A percentile compares a stretch with the other conserved stretches of the same genome.
Evolutionary conservation across 2,797 vertebrate genomes (phyloP).

Genomic region (Paratrypauchen microcephalus): DNA sequence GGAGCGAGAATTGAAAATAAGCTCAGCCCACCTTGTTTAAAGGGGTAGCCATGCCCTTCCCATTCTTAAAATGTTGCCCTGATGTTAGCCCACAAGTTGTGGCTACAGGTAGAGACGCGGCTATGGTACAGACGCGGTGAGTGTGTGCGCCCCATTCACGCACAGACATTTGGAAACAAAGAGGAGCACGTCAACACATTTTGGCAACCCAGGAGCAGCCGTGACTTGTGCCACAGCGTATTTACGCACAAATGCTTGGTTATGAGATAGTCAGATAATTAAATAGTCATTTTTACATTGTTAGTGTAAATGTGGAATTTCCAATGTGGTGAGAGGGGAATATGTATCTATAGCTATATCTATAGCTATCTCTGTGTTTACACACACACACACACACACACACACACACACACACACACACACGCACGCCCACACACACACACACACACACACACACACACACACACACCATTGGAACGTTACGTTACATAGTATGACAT

Average conservation of each 20-base stretch:
- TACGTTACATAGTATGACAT: too few relatives aligned
- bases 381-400: too few relatives aligned
- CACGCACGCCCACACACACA: too few relatives aligned
- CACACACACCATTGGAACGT: too few relatives aligned
- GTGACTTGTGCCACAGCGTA: conserved; percentile 38
- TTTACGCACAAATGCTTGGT: conserved; percentile 37
- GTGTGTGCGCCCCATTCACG: conserved; percentile 19
- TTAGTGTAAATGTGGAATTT: neutral
- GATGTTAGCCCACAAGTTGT: conserved; percentile 32
- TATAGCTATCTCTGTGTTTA: too few relatives aligned
- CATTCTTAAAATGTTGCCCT: conserved; percentile 70
- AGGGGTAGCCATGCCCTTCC: conserved; percentile 63
- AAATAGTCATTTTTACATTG: too few relatives aligned
- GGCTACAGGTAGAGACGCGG: conserved; percentile 63
- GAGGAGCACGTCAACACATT: neutral
- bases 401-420: too few relatives aligned
- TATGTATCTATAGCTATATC: too few relatives aligned
- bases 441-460: too few relatives aligned
- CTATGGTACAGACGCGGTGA: conserved; percentile 49
- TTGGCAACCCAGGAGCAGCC: neutral
- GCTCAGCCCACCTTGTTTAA: conserved; percentile 86
- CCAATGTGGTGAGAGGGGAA: too few relatives aligned
- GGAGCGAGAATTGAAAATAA: conserved; percentile 86
- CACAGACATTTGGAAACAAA: conserved; percentile 11
- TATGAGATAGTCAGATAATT: too few relatives aligned